Percentiles rank a stretch among this genome's conserved stretches.
phyloP scores from a whole-genome alignment of 2,797 vertebrate species.

The Onychomys torridus region DNA sequence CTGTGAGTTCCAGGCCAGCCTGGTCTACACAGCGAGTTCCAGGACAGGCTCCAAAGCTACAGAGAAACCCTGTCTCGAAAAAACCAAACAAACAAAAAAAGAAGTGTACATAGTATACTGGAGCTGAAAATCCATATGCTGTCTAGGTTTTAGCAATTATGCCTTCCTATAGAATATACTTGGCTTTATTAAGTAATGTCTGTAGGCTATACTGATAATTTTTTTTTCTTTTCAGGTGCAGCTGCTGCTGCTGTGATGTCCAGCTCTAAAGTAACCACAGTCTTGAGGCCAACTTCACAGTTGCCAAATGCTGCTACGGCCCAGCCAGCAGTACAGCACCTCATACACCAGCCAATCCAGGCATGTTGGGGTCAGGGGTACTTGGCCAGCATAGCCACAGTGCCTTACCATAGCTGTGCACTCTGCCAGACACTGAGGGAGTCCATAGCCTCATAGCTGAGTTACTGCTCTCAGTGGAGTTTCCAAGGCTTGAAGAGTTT shows the following conservation, averaged over 20 bases:
- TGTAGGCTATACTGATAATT: not conserved
- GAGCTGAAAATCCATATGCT: not conserved
- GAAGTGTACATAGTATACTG: not conserved
- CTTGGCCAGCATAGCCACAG: not conserved
- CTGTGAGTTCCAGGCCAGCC: no score
- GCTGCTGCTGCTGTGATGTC: conserved; percentile 99
- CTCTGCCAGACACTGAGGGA: not conserved
- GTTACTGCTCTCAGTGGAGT: not conserved
- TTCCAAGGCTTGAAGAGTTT: not conserved
- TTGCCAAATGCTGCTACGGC: conserved; percentile 92
- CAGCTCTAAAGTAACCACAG: conserved; percentile 96
- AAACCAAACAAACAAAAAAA: no score
- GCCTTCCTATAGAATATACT: not conserved
- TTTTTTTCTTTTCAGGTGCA: conserved; percentile 90
- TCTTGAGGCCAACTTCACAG: conserved; percentile 95
- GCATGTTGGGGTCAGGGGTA: conserved; percentile 83
- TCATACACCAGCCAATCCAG: conserved; percentile 98
- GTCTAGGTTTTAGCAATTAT: not conserved
- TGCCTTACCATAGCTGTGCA: fast-evolving
- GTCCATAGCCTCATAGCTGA: not conserved
- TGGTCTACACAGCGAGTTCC: no score
- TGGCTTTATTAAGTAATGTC: not conserved
- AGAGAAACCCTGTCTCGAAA: no score
- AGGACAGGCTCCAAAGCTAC: no score
- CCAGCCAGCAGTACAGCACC: conserved; percentile 96